Conservation (phyloP, 2,888 invertebrate genomes). For the Lumbricus terrestris region DNA sequence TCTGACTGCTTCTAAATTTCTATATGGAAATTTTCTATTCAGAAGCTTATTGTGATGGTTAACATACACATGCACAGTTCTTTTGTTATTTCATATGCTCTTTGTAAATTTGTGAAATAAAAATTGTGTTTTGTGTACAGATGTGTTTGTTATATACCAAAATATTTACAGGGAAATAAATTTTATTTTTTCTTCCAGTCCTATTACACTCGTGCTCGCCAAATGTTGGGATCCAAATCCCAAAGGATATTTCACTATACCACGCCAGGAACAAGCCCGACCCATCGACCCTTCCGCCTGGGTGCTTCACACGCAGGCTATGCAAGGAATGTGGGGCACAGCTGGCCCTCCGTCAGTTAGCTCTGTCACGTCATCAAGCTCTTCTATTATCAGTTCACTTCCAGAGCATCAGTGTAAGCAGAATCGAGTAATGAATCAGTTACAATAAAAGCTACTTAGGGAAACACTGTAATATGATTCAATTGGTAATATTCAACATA, state of each 20-base stretch:
- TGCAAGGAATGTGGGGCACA: conserved; percentile 15
- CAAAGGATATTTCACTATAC: conserved; percentile 97
- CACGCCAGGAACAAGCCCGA: conserved; percentile 82
- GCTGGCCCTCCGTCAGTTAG: conserved; percentile 12
- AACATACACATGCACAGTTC: background rate
- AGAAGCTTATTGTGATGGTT: background rate
- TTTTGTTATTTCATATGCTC: background rate
- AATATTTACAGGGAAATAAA: background rate
- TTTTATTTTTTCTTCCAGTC: conserved; percentile 59
- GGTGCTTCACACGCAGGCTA: conserved; percentile 96
- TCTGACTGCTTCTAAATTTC: background rate
- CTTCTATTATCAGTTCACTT: conserved; percentile 73
- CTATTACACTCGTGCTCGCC: conserved; percentile 96
- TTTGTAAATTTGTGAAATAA: background rate
- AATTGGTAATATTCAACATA: no score
- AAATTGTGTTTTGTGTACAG: background rate
- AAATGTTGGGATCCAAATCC: conserved; percentile 99
- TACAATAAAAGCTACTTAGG: background rate
- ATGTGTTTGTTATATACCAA: background rate
- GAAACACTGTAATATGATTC: background rate
- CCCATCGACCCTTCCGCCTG: conserved; percentile 99
- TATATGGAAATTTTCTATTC: no score
- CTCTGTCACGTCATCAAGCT: conserved; percentile 69
- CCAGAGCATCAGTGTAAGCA: conserved; percentile 63
- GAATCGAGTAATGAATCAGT: background rate